Evolutionary conservation across 1,140 invertebrate genomes (phyloP).

Genomic region (Metaphire vulgaris): DNA sequence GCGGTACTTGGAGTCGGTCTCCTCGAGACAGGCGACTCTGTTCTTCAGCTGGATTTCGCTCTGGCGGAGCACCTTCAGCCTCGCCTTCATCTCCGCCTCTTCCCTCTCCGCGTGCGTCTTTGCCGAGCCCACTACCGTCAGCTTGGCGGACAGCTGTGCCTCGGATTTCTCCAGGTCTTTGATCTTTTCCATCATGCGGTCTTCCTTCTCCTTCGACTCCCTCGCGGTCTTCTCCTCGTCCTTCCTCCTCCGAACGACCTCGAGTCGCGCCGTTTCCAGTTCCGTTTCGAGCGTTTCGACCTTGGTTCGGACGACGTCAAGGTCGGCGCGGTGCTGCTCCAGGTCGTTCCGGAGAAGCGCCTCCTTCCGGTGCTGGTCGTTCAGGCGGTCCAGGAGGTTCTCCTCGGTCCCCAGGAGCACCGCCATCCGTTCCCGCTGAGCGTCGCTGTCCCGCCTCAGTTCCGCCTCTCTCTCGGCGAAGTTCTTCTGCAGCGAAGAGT

Average conservation of each 20-base stretch:
- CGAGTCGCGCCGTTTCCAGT: neutral
- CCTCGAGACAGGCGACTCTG: neutral
- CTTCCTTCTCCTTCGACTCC: conserved; percentile 29
- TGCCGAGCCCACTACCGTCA: neutral
- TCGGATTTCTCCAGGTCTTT: conserved; percentile 32
- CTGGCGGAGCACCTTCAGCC: conserved; percentile 6
- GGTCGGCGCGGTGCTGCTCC: conserved; percentile 2
- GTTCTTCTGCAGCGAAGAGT: neutral
- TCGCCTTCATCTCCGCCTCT: neutral
- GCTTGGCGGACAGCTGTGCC: conserved; percentile 31
- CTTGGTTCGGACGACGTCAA: neutral
- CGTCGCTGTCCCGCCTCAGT: neutral
- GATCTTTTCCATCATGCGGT: conserved; percentile 16
- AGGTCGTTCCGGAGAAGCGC: neutral
- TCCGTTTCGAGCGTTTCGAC: neutral
- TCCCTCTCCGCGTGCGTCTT: neutral
- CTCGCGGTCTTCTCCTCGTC: conserved; percentile 28
- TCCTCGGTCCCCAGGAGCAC: neutral
- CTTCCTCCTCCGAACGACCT: conserved; percentile 20
- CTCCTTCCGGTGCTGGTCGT: conserved; percentile 7
- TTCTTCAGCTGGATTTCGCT: neutral
- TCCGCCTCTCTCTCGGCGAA: neutral
- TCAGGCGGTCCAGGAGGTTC: neutral
- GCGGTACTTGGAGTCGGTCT: neutral
- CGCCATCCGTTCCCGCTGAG: neutral